A percentile compares a stretch with the other conserved stretches of the same genome.
These are phyloP conservation scores for Origma solitaria DNA, from an alignment of 2,113 vertebrate genomes.

Conservation along the genomic window DNA sequence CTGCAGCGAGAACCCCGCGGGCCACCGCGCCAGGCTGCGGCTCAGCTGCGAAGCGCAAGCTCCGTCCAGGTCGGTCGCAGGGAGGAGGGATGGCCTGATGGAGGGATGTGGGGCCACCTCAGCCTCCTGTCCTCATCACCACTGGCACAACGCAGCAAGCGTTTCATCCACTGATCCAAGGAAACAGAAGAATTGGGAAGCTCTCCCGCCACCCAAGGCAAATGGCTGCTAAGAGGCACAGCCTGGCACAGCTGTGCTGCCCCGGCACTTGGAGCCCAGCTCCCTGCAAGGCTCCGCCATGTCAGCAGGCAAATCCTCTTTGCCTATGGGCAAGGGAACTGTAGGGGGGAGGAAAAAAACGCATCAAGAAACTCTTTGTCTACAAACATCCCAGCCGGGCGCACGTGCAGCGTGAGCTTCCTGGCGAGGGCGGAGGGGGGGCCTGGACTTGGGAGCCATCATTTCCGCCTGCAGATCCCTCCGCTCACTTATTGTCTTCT, in stretches of 20 bases:
- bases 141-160: accelerated
- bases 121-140: background rate
- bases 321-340: constrained; percentile 25
- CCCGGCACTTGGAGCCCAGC: background rate
- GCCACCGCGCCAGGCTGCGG: accelerated
- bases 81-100: accelerated
- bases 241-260: background rate
- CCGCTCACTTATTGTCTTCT: background rate
- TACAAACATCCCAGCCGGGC: background rate
- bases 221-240: background rate
- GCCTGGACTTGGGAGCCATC: background rate
- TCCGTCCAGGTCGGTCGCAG: background rate
- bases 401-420: constrained; percentile 32
- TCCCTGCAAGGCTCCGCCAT: background rate
- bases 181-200: accelerated
- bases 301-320: constrained; percentile 2
- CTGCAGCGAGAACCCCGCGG: accelerated
- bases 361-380: constrained; percentile 61
- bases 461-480: background rate
- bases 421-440: background rate
- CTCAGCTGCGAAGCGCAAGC: background rate
- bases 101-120: background rate
- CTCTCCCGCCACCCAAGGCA: background rate
- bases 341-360: background rate
- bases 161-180: background rate